A percentile compares a stretch with the other conserved stretches of the same genome.
phyloP scores from a whole-genome alignment of 2,888 invertebrate genomes.

The Bimastos eiseni region DNA sequence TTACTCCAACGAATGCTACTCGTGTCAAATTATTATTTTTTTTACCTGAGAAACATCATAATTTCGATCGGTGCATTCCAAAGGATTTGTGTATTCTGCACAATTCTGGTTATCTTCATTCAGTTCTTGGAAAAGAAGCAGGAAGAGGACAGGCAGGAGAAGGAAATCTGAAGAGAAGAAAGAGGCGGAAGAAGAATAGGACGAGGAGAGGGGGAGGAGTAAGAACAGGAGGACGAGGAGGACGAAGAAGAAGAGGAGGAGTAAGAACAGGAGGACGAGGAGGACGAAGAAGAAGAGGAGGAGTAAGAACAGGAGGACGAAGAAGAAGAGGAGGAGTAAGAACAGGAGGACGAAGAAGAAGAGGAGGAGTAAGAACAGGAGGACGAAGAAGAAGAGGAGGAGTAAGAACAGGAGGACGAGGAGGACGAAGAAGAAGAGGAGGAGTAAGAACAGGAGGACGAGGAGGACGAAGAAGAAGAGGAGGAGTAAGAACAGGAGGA shows the following conservation, averaged over 20 bases:
- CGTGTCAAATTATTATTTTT: too few species aligned
- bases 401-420: background rate
- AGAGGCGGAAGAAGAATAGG: background rate
- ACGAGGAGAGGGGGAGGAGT: background rate
- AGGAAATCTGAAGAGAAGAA: background rate
- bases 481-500: background rate
- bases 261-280: background rate
- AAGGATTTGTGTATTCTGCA: background rate
- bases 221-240: background rate
- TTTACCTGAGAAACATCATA: too few species aligned
- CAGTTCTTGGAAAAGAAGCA: too few species aligned
- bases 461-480: slow-evolving; percentile 25
- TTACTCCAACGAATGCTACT: too few species aligned
- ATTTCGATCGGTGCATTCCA: background rate
- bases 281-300: slow-evolving; percentile 3
- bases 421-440: background rate
- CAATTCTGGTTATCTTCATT: background rate
- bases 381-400: background rate
- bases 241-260: too few species aligned
- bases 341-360: slow-evolving; percentile 8
- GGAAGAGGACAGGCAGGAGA: background rate
- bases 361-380: slow-evolving; percentile 10
- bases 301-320: slow-evolving; percentile 27
- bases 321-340: slow-evolving; percentile 20
- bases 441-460: slow-evolving; percentile 24